Conservation (phyloP, 2,113 vertebrate genomes). For the Coptodon rendalli region DNA sequence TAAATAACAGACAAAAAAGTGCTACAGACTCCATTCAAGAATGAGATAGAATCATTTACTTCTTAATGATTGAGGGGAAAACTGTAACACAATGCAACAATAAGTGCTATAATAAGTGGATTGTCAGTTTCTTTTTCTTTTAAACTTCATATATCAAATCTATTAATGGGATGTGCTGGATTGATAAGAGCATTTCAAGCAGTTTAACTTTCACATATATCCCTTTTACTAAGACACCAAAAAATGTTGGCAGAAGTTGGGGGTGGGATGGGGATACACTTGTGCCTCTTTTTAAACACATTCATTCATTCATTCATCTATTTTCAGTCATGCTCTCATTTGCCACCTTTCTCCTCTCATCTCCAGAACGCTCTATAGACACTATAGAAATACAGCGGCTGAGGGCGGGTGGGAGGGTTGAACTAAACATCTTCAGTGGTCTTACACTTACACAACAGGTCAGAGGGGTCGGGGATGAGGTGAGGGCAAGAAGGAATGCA, state of each 20-base stretch:
- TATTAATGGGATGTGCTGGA: conserved; percentile 50
- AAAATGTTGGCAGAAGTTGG: conserved; percentile 10
- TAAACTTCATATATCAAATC: conserved; percentile 51
- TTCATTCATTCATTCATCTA: conserved; percentile 16
- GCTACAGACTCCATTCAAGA: conserved; percentile 51
- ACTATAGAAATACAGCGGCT: not conserved
- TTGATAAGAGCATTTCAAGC: conserved; percentile 45
- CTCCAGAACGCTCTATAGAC: not conserved
- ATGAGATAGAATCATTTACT: conserved; percentile 25
- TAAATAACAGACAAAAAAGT: conserved; percentile 64
- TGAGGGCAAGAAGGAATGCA: conserved; percentile 48
- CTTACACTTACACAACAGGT: conserved; percentile 29
- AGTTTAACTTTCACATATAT: conserved; percentile 40
- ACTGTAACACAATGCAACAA: conserved; percentile 42
- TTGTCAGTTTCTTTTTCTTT: conserved; percentile 60
- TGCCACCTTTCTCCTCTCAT: conserved; percentile 7
- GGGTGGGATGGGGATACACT: not conserved
- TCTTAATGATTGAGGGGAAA: conserved; percentile 24
- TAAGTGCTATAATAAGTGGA: conserved; percentile 56
- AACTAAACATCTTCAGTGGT: conserved; percentile 13
- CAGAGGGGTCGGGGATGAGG: not conserved
- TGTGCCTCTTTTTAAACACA: conserved; percentile 29
- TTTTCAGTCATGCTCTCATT: conserved; percentile 8
- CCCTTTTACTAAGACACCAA: conserved; percentile 58
- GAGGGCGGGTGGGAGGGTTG: not conserved